Percentiles rank a stretch among this genome's conserved stretches.
Conservation (phyloP, 2,113 vertebrate genomes). For the Fregata magnificens region DNA sequence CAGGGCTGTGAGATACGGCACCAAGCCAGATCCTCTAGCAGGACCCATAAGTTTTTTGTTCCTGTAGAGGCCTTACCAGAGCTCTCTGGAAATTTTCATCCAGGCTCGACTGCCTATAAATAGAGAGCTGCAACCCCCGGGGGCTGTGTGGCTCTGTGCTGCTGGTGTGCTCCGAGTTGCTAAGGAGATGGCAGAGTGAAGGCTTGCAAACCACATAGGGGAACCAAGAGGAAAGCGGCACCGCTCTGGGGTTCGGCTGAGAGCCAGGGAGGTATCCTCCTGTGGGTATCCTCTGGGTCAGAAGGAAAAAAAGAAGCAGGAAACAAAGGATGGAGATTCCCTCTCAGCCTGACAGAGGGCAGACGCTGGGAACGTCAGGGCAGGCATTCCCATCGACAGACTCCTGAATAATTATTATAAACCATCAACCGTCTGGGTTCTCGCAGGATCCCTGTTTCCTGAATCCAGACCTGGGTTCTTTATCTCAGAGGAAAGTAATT, state of each 20-base stretch:
- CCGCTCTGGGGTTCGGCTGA: not conserved
- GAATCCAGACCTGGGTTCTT: not conserved
- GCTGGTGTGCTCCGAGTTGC: conserved; percentile 45
- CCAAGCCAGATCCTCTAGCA: not conserved
- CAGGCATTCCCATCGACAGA: not conserved
- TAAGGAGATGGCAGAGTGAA: conserved; percentile 45
- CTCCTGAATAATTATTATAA: not conserved
- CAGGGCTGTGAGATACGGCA: not conserved
- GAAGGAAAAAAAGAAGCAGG: not conserved
- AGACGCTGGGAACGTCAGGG: not conserved
- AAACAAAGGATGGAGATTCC: not conserved
- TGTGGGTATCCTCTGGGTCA: not conserved
- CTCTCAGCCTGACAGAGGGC: conserved; percentile 2
- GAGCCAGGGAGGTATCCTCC: conserved; percentile 9
- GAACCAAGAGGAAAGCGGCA: not conserved
- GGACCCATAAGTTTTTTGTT: not conserved
- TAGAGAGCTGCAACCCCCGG: conserved; percentile 12
- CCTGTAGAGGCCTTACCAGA: not conserved
- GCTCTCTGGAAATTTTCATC: conserved; percentile 49
- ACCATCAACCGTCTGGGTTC: not conserved
- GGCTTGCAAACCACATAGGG: not conserved
- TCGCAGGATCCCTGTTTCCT: not conserved
- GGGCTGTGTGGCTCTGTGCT: conserved; percentile 30
- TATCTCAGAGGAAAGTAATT: not conserved
- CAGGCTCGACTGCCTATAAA: not conserved